phyloP scores from a whole-genome alignment of 2,797 vertebrate genomes.

The Platyrinchus mystaceus region DNA sequence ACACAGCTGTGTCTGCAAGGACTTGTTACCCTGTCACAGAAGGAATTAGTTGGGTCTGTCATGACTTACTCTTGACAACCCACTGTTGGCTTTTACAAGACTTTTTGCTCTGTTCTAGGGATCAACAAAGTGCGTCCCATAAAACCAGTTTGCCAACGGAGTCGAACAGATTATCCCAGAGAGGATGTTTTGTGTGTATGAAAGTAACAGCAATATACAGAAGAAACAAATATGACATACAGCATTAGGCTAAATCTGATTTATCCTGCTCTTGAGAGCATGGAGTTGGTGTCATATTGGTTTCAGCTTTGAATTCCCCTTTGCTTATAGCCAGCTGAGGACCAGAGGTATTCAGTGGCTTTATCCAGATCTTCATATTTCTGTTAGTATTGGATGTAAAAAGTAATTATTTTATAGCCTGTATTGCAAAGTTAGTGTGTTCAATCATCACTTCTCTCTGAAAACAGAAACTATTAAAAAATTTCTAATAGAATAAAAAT shows the following conservation, averaged over 20 bases:
- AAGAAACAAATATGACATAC: background rate
- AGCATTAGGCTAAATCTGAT: background rate
- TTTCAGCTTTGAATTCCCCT: background rate
- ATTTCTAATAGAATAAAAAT: background rate
- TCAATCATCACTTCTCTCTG: background rate
- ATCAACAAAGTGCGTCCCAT: background rate
- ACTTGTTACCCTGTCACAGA: background rate
- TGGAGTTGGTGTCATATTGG: background rate
- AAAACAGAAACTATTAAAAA: background rate
- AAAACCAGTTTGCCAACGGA: background rate
- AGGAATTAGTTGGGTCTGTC: background rate
- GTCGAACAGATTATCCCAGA: background rate
- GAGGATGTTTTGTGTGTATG: background rate
- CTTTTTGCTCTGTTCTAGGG: background rate
- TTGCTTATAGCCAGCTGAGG: background rate
- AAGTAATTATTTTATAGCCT: background rate
- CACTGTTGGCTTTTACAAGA: background rate
- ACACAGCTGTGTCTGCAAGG: background rate
- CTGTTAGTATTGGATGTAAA: background rate
- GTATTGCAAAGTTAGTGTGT: background rate
- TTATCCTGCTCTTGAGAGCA: background rate
- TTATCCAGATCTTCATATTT: background rate
- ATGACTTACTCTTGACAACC: background rate
- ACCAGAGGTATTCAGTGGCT: background rate
- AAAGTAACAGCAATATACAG: background rate